Evolutionary conservation across 2,888 invertebrate genomes (phyloP), one percentile per base, ranked within the genome.

Genomic region (Lottia gigantea): DNA sequence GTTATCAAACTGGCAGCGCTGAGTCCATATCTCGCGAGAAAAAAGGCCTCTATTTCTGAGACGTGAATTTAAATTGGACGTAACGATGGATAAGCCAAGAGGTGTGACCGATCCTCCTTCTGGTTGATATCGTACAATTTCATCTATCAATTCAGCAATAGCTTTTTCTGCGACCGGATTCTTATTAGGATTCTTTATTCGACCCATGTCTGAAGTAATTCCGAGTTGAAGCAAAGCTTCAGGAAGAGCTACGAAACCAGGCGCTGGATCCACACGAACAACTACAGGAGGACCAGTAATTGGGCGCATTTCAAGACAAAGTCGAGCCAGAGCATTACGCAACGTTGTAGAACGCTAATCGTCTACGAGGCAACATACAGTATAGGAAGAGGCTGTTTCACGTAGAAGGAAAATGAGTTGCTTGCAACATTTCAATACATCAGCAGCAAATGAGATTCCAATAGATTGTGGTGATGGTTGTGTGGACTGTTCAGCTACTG

Each of bases 91-190:
- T 23, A 49, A 26, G 73, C 12, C n/a, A n/a, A n/a, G n/a, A n/a
- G n/a, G n/a, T n/a, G n/a, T n/a, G n/a, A n/a, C n/a, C n/a, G n/a
- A n/a, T 6, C 68, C 73, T 31, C 68, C 63, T 14, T 16, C 62
- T 25, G 76, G 75, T 26, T 80, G 73, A 25, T 74, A 70, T 6
- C 76, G 75, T 23, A 81, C 63, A 14, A 80, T 64, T 68, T 81
- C 78, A 45, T 71, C 72, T 62, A 75, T 74, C 7, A 82, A 67
- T 71, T 83, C 81, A 26, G 70, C 73, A 25, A 82, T 71, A n/a
- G 79, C 79, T 46, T 72, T 75, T 71, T 80, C 79, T n/a, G 79
- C 80, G 0, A 80, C 74, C 14, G 80, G 78, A 65, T 80, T 81
- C 64, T 80, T 80, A 66, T 76, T 77, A 7, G 23, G 4, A 46